Evolutionary conservation across 2,113 vertebrate species (phyloP), one percentile per base, ranked within the genome.

Genomic region (Cinclus cinclus): DNA sequence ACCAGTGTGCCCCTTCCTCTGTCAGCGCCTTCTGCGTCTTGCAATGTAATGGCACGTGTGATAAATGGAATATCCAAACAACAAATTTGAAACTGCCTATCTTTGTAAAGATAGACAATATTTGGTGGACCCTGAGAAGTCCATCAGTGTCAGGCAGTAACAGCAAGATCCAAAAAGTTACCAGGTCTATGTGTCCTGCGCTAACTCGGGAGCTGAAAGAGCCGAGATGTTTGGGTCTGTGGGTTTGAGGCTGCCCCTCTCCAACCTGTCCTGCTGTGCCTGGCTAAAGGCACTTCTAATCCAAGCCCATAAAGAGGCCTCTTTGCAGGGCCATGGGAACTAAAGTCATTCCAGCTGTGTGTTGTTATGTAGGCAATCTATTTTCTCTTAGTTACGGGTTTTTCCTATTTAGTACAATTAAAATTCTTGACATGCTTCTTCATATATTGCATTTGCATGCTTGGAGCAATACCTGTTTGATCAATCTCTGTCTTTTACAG

Each of bases 281-380:
- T 95, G 41, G 75, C 86, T 92, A 41, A 70, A 88, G 46, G 70
- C 82, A 69, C 37, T 93, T 91, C 60, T 87, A 90, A 81, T 90
- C 75, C 76, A 94, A 90, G 74, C 81, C 55, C 46, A 62, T 89
- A 92, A 89, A 91, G 62, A 73, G 77, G 74, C 81, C 91, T 92
- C 75, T 80, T 77, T 76, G 82, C 63, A 55, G 13, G 65, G 47
- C 67, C 0, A 0, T 71, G 80, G 56, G 73, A 83, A 63, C 86
- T 90, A 53, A 83, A 95, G 81, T 91, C 87, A 77, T 91, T 97
- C 77, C 91, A 95, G 94, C 93, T 96, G 89, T 44, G 22, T 85
- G 65, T 30, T 92, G 9, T 68, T 91, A 73, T 50, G 58, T 27
- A 88, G 87, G 87, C 78, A 92, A 91, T 91, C 70, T 91, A 83